Base-by-base conservation (phyloP, 2,113 vertebrate species). In the Alethe diademata region DNA sequence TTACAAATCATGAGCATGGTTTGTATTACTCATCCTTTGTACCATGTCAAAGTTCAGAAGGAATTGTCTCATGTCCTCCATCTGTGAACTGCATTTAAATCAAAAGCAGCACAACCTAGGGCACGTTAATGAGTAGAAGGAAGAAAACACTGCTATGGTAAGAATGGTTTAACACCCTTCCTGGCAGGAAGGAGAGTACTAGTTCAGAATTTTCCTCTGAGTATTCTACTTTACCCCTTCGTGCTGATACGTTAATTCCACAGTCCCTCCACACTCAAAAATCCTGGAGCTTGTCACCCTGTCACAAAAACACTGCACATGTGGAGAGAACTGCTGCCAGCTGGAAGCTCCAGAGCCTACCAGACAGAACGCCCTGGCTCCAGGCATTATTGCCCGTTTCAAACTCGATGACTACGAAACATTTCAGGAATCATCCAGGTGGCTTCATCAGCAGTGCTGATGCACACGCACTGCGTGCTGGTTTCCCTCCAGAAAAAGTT, bases 331-430 rank as follows among this genome's bases (percentile, higher is more conserved):
- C 56, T n/a, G 78, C 78, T 88, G 91, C 88, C 91, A 90, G 70
- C 81, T 90, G 69, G 60, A 70, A 3, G 14, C 78, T 92, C 74
- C 47, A 50, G 69, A 58, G 66, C 71, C 31, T 64, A 33, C 65
- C 45, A 62, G 0, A 0, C 0, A 51, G 53, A 76, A 40, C 17
- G 12, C 23, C 17, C 38, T 5, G 26, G 20, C 73, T 51, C 58
- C 50, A 43, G 29, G 53, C 40, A 3, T 31, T 42, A 36, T 1
- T 60, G 33, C 17, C 40, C 1, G 0, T 38, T 82, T 69, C 71
- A 71, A 86, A 83, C 35, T 45, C 0, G 2, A 66, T 61, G 56
- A 83, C 54, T 45, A 38, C 31, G 66, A 71, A 94, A 47, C 73
- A 18, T 62, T 84, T 45, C 76, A 22, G 87, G 93, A 84, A 86